Base-by-base conservation (phyloP, 2,797 vertebrate genomes). In the Orientallactaga sibirica region DNA sequence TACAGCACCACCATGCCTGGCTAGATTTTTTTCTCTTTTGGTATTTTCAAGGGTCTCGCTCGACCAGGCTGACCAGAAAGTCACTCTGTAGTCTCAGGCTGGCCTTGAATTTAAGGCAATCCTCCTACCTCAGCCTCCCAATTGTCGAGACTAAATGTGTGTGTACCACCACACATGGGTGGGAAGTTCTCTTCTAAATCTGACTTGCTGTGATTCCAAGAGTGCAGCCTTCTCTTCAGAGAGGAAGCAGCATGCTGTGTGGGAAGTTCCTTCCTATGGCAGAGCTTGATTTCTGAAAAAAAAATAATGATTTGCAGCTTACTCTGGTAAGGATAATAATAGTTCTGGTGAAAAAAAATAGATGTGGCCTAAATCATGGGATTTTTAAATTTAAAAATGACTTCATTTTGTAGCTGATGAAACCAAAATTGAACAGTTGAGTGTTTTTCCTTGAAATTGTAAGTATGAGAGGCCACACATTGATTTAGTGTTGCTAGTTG, bases 281-380 rank as follows among this genome's bases (percentile, higher is more conserved):
- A 87, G 93, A 12, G 55, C 12, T 76, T 82, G 52, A 79, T 79
- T 83, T 91, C 43, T 77, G 48, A 25, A 96, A 90, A 67, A 67
- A 55, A 81, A n/a, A 92, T 41, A 79, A 75, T 92, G 58, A 86
- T 74, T 95, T 93, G 15, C 7, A 96, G 82, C 58, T 62, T 88
- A 43, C 3, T 90, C 62, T 95, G 70, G 74, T 52, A 87, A 94
- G 41, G 33, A 90, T 66, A 71, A 8, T 74, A 90, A 82, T 41
- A n/a, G 64, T 64, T 84, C 88, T 66, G 43, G 33, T 74, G 29
- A 70, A 61, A 81, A 78, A 78, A 88, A n/a, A 33, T 71, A 88
- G 61, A 7, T 87, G 29, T 84, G 86, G 33, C 62, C 29, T 92
- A 93, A 93, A 67, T 76, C 12, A 71, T 84, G 43, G 64, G 24